Base-by-base conservation (phyloP, 2,888 invertebrate species). In the Nomada goodeniana region DNA sequence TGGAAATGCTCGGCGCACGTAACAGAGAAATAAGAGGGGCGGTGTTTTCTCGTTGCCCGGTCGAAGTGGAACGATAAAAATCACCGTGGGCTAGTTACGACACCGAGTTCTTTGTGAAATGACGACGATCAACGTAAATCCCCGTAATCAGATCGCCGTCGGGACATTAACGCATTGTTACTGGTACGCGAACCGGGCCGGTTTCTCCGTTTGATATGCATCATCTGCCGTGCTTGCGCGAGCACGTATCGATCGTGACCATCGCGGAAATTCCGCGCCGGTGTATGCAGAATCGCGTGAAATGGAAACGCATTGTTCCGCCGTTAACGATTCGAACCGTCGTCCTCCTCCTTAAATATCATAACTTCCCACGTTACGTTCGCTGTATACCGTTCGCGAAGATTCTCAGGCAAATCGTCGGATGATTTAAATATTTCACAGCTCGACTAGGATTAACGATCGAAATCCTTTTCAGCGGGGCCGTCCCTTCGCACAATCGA, bases 281-380 rank as follows among this genome's bases (percentile, higher is more conserved):
- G 76, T 73, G 50, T 69, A 82, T 26, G 82, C 69, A 83, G 73
- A 80, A 86, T 69, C 53, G 64, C 75, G 68, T 80, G 76, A 87
- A 84, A 78, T 86, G 76, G 71, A 75, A 82, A 80, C 74, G 82
- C 74, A 86, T 86, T 86, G 86, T 87, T 69, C 57, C 60, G 20
- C 11, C 53, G 63, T 52, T 63, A 65, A 75, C 36, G 64, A 69
- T 70, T 68, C 61, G 55, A 57, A 50, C 71, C 52, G 26, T 23
- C 52, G 26, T 26, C 52, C 26, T 71, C 76, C 61, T 69, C 70
- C 53, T 72, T 63, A 69, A 83, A 74, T 74, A 72, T 86, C 73
- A 81, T 84, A 82, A 86, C 82, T 84, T 86, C 82, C 79, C 86
- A 86, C 80, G 76, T 80, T 75, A 52, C 23, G 44, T 20, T 64